These are phyloP conservation scores for Catocala nupta DNA, from an alignment of 2,888 invertebrate species.

Conservation along the genomic window DNA sequence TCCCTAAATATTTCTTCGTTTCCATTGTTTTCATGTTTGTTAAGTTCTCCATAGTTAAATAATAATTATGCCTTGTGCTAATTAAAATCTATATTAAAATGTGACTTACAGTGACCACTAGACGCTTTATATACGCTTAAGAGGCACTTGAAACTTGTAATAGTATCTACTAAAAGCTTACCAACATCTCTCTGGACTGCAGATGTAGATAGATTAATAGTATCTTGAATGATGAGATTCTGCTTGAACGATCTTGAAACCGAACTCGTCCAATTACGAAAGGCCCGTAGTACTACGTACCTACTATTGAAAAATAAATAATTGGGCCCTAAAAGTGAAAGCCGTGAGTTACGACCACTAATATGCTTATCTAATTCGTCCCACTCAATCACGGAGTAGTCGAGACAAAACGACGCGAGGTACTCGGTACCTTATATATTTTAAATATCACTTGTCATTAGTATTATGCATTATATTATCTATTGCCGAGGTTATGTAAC, in stretches of 20 bases:
- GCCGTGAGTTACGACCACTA: conserved; percentile 66
- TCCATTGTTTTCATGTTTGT: no score
- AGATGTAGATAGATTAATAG: conserved; percentile 9
- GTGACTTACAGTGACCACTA: no score
- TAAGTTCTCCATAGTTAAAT: no score
- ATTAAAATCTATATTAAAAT: no score
- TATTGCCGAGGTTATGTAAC: conserved; percentile 78
- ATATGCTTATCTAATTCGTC: conserved; percentile 79
- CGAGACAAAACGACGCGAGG: conserved; percentile 65
- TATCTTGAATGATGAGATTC: conserved; percentile 17
- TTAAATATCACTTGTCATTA: conserved; percentile 83
- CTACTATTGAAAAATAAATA: conserved; percentile 51
- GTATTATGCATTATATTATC: conserved; percentile 83
- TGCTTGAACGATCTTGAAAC: conserved; percentile 30
- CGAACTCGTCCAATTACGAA: conserved; percentile 43
- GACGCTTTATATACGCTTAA: no score
- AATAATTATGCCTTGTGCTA: no score
- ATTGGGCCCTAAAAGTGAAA: conserved; percentile 79
- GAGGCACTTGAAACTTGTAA: conserved; percentile 18
- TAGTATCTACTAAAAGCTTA: not conserved
- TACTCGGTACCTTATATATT: conserved; percentile 76
- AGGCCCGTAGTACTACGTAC: conserved; percentile 26
- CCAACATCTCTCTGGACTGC: conserved; percentile 1
- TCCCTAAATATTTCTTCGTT: no score
- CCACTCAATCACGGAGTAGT: conserved; percentile 74